Conservation (phyloP, 2,113 vertebrate genomes). For the Phycodurus eques region DNA sequence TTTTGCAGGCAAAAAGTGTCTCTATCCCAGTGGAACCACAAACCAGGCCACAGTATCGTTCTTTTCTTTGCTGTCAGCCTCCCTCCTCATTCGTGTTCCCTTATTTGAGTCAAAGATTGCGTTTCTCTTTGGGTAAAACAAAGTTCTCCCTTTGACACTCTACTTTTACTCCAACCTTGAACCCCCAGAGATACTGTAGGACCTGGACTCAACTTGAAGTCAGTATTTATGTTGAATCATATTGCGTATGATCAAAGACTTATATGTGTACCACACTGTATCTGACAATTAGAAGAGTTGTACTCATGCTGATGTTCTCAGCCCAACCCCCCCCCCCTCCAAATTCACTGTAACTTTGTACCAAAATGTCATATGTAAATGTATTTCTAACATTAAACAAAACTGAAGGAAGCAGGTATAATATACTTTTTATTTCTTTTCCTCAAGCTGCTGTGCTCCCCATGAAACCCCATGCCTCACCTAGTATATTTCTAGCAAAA, state of each 20-base stretch:
- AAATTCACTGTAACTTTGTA: too few relatives aligned
- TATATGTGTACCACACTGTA: background rate
- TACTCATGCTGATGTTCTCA: too few relatives aligned
- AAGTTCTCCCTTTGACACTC: constrained; percentile 21
- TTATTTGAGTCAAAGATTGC: constrained; percentile 47
- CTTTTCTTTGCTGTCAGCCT: constrained; percentile 27
- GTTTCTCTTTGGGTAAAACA: constrained; percentile 24
- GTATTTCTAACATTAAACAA: too few relatives aligned
- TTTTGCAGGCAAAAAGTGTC: constrained; percentile 59
- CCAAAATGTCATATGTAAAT: too few relatives aligned
- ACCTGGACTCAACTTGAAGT: constrained; percentile 16
- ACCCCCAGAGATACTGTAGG: constrained; percentile 5
- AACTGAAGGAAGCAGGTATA: too few relatives aligned
- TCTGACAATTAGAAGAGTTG: background rate
- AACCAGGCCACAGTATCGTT: constrained; percentile 63
- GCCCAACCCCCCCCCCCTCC: too few relatives aligned
- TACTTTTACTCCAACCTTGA: constrained; percentile 18
- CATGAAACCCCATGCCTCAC: too few relatives aligned
- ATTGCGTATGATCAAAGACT: background rate
- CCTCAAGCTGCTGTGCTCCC: too few relatives aligned
- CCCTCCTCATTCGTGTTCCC: constrained; percentile 11
- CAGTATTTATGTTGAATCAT: constrained; percentile 9
- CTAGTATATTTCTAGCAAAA: too few relatives aligned
- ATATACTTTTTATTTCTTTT: too few relatives aligned
- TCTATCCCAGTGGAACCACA: constrained; percentile 63